Evolutionary conservation across 2,113 vertebrate genomes (phyloP).

Genomic region (Austrofundulus limnaeus): DNA sequence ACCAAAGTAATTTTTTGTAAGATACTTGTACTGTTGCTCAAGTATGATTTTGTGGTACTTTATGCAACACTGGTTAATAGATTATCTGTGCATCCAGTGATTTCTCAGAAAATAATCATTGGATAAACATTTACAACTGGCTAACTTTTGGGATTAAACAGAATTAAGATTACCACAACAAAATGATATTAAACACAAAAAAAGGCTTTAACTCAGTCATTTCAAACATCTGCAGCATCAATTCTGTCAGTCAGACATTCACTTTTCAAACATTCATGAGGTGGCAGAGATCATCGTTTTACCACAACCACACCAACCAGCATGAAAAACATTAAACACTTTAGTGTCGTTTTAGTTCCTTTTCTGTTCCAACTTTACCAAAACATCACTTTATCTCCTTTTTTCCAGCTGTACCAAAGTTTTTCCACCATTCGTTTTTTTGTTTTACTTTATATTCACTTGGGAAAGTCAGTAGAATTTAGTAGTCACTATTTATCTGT

Average conservation of each 20-base stretch:
- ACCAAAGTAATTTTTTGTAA: too few relatives aligned
- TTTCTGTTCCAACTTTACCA: constrained; percentile 7
- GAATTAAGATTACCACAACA: too few relatives aligned
- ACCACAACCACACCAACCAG: constrained; percentile 50
- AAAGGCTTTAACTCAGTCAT: neutral
- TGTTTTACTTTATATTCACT: constrained; percentile 4
- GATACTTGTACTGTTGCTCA: too few relatives aligned
- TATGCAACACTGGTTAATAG: too few relatives aligned
- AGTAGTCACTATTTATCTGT: constrained; percentile 1
- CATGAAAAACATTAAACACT: constrained; percentile 22
- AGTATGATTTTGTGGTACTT: too few relatives aligned
- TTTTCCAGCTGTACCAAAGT: neutral
- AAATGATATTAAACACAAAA: too few relatives aligned
- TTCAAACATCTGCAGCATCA: constrained; percentile 48
- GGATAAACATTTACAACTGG: too few relatives aligned
- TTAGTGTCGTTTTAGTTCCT: constrained; percentile 5
- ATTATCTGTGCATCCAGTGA: too few relatives aligned
- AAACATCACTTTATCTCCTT: neutral
- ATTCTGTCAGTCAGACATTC: constrained; percentile 47
- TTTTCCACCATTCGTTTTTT: neutral
- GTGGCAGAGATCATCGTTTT: constrained; percentile 18
- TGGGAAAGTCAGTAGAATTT: neutral
- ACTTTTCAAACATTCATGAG: constrained; percentile 67
- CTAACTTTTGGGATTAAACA: too few relatives aligned
- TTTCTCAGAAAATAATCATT: too few relatives aligned